Conservation (phyloP, 2,113 vertebrate genomes). For the Lophius piscatorius region DNA sequence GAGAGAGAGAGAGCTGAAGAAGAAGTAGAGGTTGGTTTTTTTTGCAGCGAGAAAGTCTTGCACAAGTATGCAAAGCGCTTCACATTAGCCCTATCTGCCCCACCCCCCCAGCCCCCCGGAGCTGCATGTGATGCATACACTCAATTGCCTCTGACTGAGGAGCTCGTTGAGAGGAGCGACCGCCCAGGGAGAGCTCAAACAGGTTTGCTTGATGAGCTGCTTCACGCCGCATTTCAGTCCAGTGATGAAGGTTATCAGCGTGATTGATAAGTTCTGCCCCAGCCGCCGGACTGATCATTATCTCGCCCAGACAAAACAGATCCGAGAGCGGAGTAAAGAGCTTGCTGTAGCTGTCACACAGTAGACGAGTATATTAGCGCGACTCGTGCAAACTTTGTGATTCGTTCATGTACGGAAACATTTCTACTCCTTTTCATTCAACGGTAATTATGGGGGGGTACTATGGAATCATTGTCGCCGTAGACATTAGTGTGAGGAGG, state of each 20-base stretch:
- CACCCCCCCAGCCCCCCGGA: neutral
- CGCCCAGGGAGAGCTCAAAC: constrained; percentile 51
- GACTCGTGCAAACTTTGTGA: too few relatives aligned
- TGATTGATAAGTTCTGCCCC: constrained; percentile 42
- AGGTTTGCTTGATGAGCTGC: constrained; percentile 56
- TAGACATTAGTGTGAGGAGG: too few relatives aligned
- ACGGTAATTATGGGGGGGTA: too few relatives aligned
- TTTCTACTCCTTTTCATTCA: too few relatives aligned
- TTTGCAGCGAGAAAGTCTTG: too few relatives aligned
- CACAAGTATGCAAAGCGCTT: constrained; percentile 35
- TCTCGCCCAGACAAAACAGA: constrained; percentile 2
- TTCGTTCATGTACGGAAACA: too few relatives aligned
- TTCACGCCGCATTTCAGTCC: constrained; percentile 52
- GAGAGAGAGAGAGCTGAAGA: too few relatives aligned
- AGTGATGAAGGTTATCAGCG: constrained; percentile 51
- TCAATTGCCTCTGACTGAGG: constrained; percentile 51
- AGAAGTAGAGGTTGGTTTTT: too few relatives aligned
- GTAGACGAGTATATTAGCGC: too few relatives aligned
- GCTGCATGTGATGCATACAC: constrained; percentile 24
- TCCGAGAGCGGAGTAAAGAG: constrained; percentile 7
- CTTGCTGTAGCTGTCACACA: constrained; percentile 2
- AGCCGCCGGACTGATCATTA: constrained; percentile 28
- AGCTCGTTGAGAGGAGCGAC: constrained; percentile 45
- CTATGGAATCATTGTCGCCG: too few relatives aligned
- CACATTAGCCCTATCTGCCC: constrained; percentile 22